Conservation (phyloP, 2,888 invertebrate genomes). For the Platynereis dumerilii region DNA sequence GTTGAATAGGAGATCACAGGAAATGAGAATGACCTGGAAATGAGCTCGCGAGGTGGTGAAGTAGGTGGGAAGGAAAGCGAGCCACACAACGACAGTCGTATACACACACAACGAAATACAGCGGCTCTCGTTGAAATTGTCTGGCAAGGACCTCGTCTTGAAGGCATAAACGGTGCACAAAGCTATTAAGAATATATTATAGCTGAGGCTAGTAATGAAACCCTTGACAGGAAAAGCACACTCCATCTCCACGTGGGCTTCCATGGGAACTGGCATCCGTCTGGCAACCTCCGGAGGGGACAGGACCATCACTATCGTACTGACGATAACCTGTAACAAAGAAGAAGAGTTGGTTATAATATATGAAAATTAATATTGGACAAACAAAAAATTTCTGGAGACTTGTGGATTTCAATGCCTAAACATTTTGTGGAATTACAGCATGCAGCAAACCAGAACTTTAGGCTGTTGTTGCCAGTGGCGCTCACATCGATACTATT, state of each 20-base stretch:
- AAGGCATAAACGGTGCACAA: slow-evolving; percentile 46
- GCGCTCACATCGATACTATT: no score
- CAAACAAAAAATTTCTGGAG: no score
- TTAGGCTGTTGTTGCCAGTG: no score
- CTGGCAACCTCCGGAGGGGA: slow-evolving; percentile 30
- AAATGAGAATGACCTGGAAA: slow-evolving; percentile 39
- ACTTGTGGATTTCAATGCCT: no score
- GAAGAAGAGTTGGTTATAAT: not conserved
- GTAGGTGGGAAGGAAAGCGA: slow-evolving; percentile 49
- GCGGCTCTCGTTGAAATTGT: slow-evolving; percentile 50
- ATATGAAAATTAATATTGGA: not conserved
- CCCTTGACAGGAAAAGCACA: slow-evolving; percentile 42
- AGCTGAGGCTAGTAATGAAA: slow-evolving; percentile 42
- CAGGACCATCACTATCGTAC: slow-evolving; percentile 27
- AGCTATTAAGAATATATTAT: slow-evolving; percentile 44
- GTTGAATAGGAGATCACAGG: slow-evolving; percentile 42
- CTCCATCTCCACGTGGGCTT: slow-evolving; percentile 44
- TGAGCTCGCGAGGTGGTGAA: slow-evolving; percentile 41
- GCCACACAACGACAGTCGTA: slow-evolving; percentile 50
- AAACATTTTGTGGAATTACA: no score
- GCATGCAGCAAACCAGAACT: no score
- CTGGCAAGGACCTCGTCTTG: slow-evolving; percentile 43
- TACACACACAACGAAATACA: slow-evolving; percentile 50
- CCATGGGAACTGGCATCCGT: slow-evolving; percentile 37
- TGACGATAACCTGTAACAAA: slow-evolving; percentile 39